Evolutionary conservation across 2,888 invertebrate species (phyloP).

Genomic region (Tiphia femorata): DNA sequence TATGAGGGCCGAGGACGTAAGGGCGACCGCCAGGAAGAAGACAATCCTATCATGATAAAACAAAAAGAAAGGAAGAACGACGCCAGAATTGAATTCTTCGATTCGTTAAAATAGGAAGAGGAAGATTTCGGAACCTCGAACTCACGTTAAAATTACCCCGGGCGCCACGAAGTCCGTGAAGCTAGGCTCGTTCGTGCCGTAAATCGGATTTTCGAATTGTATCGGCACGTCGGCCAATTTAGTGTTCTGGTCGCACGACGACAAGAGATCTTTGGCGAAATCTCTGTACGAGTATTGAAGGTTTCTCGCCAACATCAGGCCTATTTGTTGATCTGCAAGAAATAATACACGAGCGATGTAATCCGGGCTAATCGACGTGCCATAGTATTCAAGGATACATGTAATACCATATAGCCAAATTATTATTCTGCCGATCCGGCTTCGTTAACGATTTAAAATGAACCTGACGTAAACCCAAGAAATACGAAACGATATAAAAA

Average conservation of each 20-base stretch:
- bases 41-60: constrained; percentile 80
- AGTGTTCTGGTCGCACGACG: constrained; percentile 83
- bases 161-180: constrained; percentile 98
- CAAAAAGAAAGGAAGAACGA: not conserved
- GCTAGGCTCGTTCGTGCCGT: constrained; percentile 89
- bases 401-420: no score
- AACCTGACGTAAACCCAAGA: no score
- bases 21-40: constrained; percentile 94
- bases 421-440: no score
- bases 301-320: constrained; percentile 88
- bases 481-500: no score
- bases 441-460: no score
- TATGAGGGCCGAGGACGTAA: constrained; percentile 92
- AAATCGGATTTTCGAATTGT: constrained; percentile 89
- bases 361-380: no score
- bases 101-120: not conserved
- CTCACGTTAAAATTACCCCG: constrained; percentile 93
- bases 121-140: constrained; percentile 33
- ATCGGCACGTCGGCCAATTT: constrained; percentile 90
- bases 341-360: no score
- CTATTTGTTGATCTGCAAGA: constrained; percentile 88
- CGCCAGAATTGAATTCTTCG: not conserved
- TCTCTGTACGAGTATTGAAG: constrained; percentile 88
- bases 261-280: constrained; percentile 81
- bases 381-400: no score